Percentiles rank a stretch among this genome's conserved stretches.
phyloP scores from a whole-genome alignment of 2,113 vertebrate species.

The Poeciliopsis retropinna region DNA sequence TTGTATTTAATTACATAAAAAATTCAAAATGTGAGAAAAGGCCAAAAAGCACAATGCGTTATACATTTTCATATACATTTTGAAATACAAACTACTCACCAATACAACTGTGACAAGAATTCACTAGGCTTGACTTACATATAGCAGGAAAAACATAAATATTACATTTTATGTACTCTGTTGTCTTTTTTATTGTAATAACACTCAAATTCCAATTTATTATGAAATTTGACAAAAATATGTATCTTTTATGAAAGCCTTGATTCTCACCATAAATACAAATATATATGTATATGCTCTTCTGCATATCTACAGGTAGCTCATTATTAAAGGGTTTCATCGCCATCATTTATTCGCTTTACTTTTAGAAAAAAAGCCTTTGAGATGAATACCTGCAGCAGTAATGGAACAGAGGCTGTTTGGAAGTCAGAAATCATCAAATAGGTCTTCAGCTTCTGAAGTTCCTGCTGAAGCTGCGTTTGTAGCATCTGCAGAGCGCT shows the following conservation, averaged over 20 bases:
- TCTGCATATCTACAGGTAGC: no score
- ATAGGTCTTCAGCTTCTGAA: conserved; percentile 82
- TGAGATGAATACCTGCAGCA: not conserved
- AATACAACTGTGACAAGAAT: no score
- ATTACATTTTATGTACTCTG: no score
- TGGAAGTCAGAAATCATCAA: conserved; percentile 81
- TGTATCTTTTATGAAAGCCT: not conserved
- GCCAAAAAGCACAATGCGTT: no score
- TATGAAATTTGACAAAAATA: not conserved
- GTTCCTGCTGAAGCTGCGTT: conserved; percentile 28
- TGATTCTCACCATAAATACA: no score
- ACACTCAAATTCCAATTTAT: not conserved
- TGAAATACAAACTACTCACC: no score
- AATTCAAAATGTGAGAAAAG: no score
- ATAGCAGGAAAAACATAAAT: no score
- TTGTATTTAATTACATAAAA: no score
- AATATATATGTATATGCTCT: no score
- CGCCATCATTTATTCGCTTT: not conserved
- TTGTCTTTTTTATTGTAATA: not conserved
- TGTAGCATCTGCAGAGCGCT: conserved; percentile 73
- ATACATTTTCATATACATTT: no score
- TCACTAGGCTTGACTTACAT: no score
- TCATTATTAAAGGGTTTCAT: not conserved
- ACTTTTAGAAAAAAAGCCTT: not conserved
- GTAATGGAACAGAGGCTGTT: not conserved